Base-by-base conservation (phyloP, 2,113 vertebrate genomes). In the Genyomyrus donnyi region DNA sequence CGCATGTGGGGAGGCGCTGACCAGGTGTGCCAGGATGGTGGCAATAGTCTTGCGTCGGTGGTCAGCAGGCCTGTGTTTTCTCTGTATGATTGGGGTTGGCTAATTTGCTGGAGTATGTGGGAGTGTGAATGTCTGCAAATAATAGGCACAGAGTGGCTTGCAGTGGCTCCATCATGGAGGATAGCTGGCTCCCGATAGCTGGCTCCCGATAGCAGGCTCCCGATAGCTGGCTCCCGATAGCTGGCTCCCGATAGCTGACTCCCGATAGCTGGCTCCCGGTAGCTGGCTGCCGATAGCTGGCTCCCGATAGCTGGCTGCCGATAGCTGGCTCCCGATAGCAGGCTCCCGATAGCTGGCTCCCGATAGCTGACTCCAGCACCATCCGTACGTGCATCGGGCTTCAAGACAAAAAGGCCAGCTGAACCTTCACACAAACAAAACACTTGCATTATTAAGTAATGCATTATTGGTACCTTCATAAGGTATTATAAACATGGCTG, bases 71-170 rank as follows among this genome's bases (percentile, higher is more conserved):
- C 87, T 46, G 53, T 11, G n/a, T 24, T 21, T 88, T 88, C 58
- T 66, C 42, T 35, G 11, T 48, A 45, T 92, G 92, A 91, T 15
- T 15, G 91, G 93, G 92, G 93, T 90, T 48, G 50, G 39, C 87
- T 24, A 88, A 91, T 88, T 88, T 49, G 89, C 89, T 89, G 93
- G 92, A 91, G 91, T 90, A 91, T 48, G 17, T 35, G 27, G 53
- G 77, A 90, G 62, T 90, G 90, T 66, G 87, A 53, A 17, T 86
- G 90, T 17, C 70, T 77, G 70, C 13, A 77, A 42, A 39, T 77
- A 39, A 77, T 17, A 74, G 93, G 92, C 93, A 94, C 91, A 92
- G 89, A 42, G 90, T 94, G 93, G 91, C 92, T 49, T 39, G 0
- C 7, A 52, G 91, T 92, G 91, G 91, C 90, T 93, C 91, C 90